Evolutionary conservation across 2,113 vertebrate species (phyloP).

Genomic region (Cyanoderma ruficeps): DNA sequence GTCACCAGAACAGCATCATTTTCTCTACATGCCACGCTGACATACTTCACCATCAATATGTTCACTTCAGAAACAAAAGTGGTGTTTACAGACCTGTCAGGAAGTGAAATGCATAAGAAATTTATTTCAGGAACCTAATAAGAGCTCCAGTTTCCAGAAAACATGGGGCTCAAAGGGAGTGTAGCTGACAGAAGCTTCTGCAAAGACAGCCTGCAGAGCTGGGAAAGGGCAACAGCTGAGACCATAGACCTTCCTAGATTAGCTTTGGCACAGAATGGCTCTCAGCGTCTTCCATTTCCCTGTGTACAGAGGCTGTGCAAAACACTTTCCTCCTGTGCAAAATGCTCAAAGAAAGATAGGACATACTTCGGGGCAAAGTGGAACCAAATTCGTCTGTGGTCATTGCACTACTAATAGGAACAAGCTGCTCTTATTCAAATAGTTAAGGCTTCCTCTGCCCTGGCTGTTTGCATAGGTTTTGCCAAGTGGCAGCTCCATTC

Average conservation of each 20-base stretch:
- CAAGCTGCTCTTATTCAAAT: not conserved
- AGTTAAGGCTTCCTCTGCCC: not conserved
- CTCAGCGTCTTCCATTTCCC: not conserved
- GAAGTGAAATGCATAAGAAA: not conserved
- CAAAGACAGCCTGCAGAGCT: not conserved
- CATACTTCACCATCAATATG: not conserved
- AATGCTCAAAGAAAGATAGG: not conserved
- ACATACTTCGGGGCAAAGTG: accelerated
- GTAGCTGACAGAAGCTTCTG: not conserved
- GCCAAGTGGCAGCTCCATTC: not conserved
- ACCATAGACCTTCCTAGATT: accelerated
- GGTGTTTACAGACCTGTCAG: not conserved
- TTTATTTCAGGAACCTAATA: not conserved
- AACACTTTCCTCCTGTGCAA: not conserved
- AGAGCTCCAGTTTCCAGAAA: not conserved
- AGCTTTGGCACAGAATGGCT: not conserved
- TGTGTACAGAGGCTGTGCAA: not conserved
- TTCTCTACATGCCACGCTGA: accelerated
- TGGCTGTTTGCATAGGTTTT: not conserved
- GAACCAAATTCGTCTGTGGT: not conserved
- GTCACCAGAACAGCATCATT: not conserved
- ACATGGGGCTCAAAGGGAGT: not conserved
- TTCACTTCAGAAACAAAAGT: not conserved
- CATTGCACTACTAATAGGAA: not conserved
- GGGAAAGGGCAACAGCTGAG: not conserved